Evolutionary conservation across 1,140 invertebrate genomes (phyloP), one percentile per base, ranked within the genome.

Genomic region (Rhopalosiphum padi): DNA sequence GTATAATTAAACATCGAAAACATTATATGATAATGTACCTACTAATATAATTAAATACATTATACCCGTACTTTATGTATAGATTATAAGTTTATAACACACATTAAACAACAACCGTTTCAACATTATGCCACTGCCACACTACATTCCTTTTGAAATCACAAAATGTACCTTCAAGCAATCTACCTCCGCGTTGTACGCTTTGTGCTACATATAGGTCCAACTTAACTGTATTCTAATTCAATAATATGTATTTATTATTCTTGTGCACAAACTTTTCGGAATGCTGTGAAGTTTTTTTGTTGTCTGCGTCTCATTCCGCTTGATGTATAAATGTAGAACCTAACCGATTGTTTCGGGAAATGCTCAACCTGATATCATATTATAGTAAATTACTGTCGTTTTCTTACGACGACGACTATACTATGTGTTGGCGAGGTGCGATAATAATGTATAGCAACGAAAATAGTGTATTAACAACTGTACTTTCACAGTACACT

Each of bases 211-310:
- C 5, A 15, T 21, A 41, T 41, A n/a, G 15, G 4, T 68, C 60
- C 15, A 11, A 68, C 60, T n/a, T 18, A 18, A 77, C n/a, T 77
- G n/a, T 77, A n/a, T n/a, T 18, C 30, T 68, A 15, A 68, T 68
- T 68, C n/a, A n/a, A 68, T 68, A 68, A 68, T n/a, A 18, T 68
- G 60, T n/a, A 77, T n/a, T 77, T 77, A n/a, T 77, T n/a, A 77
- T 77, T 77, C 15, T 4, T 15, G 5, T 11, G 11, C n/a, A n/a
- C 4, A n/a, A n/a, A 77, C 30, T n/a, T 77, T 77, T 35, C 60
- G 2, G n/a, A 77, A 77, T 15, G 60, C 30, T n/a, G 60, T n/a
- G 60, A 23, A n/a, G n/a, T 77, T 77, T 18, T 77, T 68, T 68
- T 77, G 41, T 41, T 41, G 41, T 41, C 41, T 41, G 41, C 60